phyloP scores from a whole-genome alignment of 1,140 invertebrate genomes.

The Orchestia grillus region DNA sequence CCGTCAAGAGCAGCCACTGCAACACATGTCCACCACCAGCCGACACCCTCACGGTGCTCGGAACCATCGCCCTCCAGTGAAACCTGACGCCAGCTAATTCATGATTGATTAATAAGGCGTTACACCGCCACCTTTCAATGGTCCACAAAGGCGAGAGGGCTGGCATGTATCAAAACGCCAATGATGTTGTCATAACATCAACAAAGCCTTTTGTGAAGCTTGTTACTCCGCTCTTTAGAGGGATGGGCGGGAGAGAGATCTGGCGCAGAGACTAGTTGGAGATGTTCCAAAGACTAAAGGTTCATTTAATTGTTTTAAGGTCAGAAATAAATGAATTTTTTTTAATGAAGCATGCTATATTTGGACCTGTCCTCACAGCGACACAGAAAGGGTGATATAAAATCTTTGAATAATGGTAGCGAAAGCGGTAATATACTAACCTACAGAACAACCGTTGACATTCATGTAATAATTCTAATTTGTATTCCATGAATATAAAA shows the following conservation, averaged over 20 bases:
- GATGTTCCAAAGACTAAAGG: not conserved
- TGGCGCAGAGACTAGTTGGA: not conserved
- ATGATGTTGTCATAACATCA: constrained; percentile 45
- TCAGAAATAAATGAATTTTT: too few species aligned
- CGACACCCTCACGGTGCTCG: not conserved
- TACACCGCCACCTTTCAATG: constrained; percentile 24
- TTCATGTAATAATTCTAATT: not conserved
- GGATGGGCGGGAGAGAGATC: not conserved
- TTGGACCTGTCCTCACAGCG: not conserved
- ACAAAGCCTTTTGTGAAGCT: constrained; percentile 43
- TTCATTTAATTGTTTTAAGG: not conserved
- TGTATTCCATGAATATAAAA: not conserved
- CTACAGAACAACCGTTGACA: not conserved
- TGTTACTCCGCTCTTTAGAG: constrained; percentile 19
- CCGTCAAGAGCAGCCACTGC: not conserved
- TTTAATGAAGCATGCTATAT: not conserved
- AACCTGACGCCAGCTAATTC: constrained; percentile 30
- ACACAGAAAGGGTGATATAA: too few species aligned
- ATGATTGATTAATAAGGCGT: constrained; percentile 50
- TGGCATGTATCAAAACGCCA: constrained; percentile 23
- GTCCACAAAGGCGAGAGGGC: constrained; percentile 37
- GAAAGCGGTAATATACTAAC: not conserved
- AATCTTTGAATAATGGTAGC: too few species aligned
- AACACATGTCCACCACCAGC: not conserved
- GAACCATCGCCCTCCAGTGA: not conserved